Evolutionary conservation across 2,113 vertebrate genomes (phyloP).

Genomic region (Australoheros scitulus): DNA sequence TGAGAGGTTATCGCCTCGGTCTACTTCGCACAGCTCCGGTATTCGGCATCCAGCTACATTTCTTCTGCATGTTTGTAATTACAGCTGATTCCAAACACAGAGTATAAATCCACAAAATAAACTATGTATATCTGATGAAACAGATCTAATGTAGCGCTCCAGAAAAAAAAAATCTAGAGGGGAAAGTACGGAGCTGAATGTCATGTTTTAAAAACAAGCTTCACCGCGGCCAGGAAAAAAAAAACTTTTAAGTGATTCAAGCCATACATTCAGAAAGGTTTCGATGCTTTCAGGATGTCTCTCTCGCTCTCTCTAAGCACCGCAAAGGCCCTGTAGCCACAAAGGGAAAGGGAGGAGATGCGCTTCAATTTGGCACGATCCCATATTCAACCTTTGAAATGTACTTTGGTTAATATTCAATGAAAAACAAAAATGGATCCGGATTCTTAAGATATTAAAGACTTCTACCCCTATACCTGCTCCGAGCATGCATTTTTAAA

Average conservation of each 20-base stretch:
- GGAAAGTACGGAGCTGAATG: conserved; percentile 21
- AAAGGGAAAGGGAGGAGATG: conserved; percentile 37
- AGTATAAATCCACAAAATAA: conserved; percentile 38
- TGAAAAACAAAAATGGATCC: conserved; percentile 10
- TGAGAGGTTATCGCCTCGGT: conserved; percentile 49
- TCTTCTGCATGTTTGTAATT: conserved; percentile 43
- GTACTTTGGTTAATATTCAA: conserved; percentile 44
- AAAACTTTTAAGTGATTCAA: conserved; percentile 52
- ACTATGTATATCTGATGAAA: conserved; percentile 30
- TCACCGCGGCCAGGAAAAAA: conserved; percentile 47
- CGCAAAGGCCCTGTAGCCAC: conserved; percentile 30
- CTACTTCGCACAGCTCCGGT: conserved; percentile 42
- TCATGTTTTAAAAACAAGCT: conserved; percentile 54
- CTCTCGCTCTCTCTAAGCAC: conserved; percentile 33
- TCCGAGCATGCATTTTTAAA: conserved; percentile 21
- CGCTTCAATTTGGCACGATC: conserved; percentile 39
- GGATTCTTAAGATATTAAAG: conserved; percentile 48
- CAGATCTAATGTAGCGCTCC: conserved; percentile 2
- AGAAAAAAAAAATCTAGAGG: conserved; percentile 14
- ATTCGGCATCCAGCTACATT: conserved; percentile 29
- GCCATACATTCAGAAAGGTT: conserved; percentile 58
- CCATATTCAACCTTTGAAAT: conserved; percentile 49
- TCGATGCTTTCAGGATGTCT: conserved; percentile 62
- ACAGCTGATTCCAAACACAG: conserved; percentile 20
- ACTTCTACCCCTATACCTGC: conserved; percentile 23